phyloP scores from a whole-genome alignment of 2,113 vertebrate genomes.

The Pygoscelis adeliae region DNA sequence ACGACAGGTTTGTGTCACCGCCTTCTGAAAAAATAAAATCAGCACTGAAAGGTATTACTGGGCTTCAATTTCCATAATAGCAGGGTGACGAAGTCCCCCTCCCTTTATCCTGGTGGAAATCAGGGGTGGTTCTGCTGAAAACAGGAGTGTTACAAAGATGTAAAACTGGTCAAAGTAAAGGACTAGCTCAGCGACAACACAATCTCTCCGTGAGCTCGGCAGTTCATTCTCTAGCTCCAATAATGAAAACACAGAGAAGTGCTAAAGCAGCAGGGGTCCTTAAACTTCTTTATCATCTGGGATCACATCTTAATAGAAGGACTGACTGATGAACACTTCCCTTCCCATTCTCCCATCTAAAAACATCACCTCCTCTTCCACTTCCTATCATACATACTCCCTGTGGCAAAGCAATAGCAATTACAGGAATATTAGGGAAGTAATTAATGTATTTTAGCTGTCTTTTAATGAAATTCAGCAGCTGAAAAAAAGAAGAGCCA shows the following conservation, averaged over 20 bases:
- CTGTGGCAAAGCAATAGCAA: conserved; percentile 44
- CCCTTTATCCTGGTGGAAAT: not conserved
- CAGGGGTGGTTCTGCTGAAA: not conserved
- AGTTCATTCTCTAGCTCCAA: not conserved
- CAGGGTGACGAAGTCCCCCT: not conserved
- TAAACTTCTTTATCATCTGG: conserved; percentile 24
- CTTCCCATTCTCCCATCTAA: not conserved
- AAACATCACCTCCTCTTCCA: conserved; percentile 4
- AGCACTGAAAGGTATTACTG: not conserved
- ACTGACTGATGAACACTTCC: conserved; percentile 28
- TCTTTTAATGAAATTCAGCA: conserved; percentile 40
- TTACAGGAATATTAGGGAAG: conserved; percentile 48
- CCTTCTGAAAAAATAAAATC: not conserved
- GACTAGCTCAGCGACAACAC: not conserved
- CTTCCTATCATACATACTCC: conserved; percentile 14
- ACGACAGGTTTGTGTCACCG: not conserved
- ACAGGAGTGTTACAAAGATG: not conserved
- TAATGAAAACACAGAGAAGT: not conserved
- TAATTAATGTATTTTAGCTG: conserved; percentile 47
- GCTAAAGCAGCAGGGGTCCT: conserved; percentile 13
- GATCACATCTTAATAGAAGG: conserved; percentile 23
- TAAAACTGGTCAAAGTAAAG: not conserved
- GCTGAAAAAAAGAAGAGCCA: not conserved
- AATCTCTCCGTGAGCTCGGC: not conserved
- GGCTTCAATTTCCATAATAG: not conserved